Evolutionary conservation across 2,797 vertebrate genomes (phyloP).

Genomic region (Erpetoichthys calabaricus): DNA sequence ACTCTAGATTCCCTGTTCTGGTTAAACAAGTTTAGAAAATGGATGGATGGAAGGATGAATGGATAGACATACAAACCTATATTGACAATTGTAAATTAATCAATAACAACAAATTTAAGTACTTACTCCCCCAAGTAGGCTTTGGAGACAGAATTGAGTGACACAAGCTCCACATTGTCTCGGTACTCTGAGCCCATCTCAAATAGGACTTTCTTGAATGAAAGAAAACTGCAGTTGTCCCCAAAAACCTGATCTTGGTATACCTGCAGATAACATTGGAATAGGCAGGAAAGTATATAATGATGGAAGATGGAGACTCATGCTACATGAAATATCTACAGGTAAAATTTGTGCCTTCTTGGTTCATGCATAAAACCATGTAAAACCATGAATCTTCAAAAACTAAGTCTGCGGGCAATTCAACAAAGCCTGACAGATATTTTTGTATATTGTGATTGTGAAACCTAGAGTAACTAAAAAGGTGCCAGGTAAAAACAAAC

Average conservation of each 20-base stretch:
- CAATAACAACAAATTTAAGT: background rate
- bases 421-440: too few species aligned
- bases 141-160: constrained; percentile 75
- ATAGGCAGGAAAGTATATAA: too few species aligned
- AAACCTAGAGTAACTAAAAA: too few species aligned
- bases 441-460: too few species aligned
- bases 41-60: too few species aligned
- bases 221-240: constrained; percentile 50
- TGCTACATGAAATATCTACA: background rate
- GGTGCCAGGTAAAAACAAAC: too few species aligned
- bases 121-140: constrained; percentile 74
- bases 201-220: constrained; percentile 70
- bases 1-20: too few species aligned
- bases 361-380: background rate
- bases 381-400: background rate
- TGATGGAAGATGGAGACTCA: background rate
- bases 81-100: too few species aligned
- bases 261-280: constrained; percentile 32
- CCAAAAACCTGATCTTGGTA: constrained; percentile 59
- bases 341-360: background rate
- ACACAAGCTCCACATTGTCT: constrained; percentile 57
- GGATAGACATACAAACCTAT: too few species aligned
- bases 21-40: too few species aligned
- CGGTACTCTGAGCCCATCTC: constrained; percentile 64
- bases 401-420: too few species aligned